Percentiles rank a stretch among this genome's conserved stretches.
Evolutionary conservation across 2,888 invertebrate genomes (phyloP).

Genomic region (Calephelis perditalis): DNA sequence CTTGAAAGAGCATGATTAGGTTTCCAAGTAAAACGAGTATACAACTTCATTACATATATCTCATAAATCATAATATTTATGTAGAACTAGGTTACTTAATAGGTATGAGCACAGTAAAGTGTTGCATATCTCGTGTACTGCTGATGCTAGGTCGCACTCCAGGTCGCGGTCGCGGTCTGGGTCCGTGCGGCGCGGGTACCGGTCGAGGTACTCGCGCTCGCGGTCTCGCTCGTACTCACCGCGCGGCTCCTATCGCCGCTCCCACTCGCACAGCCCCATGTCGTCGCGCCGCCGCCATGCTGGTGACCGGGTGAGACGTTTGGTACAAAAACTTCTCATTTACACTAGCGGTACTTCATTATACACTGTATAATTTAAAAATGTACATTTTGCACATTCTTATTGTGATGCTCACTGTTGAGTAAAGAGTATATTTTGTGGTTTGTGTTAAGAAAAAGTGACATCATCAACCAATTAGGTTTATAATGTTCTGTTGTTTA

Average conservation of each 20-base stretch:
- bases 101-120: not conserved
- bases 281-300: constrained; percentile 87
- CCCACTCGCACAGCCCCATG: constrained; percentile 89
- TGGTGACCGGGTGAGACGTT: constrained; percentile 81
- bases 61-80: too few species aligned
- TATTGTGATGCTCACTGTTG: too few species aligned
- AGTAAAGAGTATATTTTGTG: too few species aligned
- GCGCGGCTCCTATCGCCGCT: constrained; percentile 78
- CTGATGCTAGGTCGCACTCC: constrained; percentile 21
- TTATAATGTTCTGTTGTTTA: too few species aligned
- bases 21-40: too few species aligned
- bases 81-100: too few species aligned
- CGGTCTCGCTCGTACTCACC: constrained; percentile 82
- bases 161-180: constrained; percentile 80
- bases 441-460: too few species aligned
- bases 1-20: too few species aligned
- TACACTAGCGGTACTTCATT: constrained; percentile 13
- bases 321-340: constrained; percentile 28
- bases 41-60: too few species aligned
- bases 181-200: constrained; percentile 67
- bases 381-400: too few species aligned
- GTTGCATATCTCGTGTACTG: not conserved
- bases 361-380: constrained; percentile 6
- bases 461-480: too few species aligned
- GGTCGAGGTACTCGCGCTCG: constrained; percentile 80